These are phyloP conservation scores for Clarias gariepinus DNA, from an alignment of 2,113 vertebrate species.

Conservation along the genomic window DNA sequence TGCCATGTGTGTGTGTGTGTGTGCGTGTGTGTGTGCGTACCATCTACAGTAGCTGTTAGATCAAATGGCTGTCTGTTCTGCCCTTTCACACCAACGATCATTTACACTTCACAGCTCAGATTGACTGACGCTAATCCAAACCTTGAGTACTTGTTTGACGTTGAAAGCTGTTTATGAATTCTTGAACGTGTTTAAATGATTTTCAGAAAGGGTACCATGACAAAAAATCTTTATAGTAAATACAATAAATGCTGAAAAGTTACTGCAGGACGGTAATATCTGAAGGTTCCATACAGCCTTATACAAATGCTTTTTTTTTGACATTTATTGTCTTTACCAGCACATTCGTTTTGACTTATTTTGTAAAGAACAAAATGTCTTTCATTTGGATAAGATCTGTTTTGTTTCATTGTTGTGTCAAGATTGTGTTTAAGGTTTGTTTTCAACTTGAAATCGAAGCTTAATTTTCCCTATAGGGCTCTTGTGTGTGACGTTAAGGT, in stretches of 20 bases:
- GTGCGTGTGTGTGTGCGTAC: not conserved
- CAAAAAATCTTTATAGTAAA: slow-evolving; percentile 30
- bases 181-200: slow-evolving; percentile 13
- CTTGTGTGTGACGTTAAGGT: no score
- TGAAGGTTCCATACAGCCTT: not conserved
- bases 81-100: slow-evolving; percentile 3
- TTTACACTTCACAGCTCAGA: slow-evolving; percentile 24
- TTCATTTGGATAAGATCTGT: not conserved
- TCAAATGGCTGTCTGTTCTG: slow-evolving; percentile 1
- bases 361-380: not conserved
- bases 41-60: not conserved
- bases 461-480: not conserved
- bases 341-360: not conserved
- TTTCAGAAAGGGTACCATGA: slow-evolving; percentile 53
- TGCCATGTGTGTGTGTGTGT: not conserved
- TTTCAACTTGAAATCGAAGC: slow-evolving; percentile 32
- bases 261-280: not conserved
- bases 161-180: slow-evolving; percentile 1
- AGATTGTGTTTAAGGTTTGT: slow-evolving; percentile 23
- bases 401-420: not conserved
- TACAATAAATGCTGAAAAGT: slow-evolving; percentile 26
- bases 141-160: not conserved
- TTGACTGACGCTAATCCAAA: not conserved
- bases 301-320: not conserved
- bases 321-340: slow-evolving; percentile 14